Evolutionary conservation across 2,888 invertebrate genomes (phyloP).

Genomic region (Calameuta pallipes): DNA sequence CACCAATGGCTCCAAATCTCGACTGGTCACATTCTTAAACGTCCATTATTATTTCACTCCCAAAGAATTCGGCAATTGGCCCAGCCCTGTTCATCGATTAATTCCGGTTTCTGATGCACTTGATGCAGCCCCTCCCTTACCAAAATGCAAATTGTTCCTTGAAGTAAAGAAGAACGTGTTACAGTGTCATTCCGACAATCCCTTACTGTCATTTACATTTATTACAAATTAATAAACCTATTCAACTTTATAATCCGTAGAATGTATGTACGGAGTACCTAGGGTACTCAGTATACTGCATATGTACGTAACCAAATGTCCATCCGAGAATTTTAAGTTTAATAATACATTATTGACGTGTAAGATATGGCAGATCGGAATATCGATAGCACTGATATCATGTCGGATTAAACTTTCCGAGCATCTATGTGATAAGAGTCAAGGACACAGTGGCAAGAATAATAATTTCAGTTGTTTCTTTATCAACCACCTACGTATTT

Average conservation of each 20-base stretch:
- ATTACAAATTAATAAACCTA: not conserved
- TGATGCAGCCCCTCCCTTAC: not conserved
- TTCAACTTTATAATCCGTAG: not conserved
- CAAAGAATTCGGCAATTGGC: not conserved
- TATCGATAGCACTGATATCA: not conserved
- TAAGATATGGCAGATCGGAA: not conserved
- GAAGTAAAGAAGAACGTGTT: not conserved
- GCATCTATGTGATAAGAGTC: not conserved
- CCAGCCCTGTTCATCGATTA: not conserved
- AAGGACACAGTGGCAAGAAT: not conserved
- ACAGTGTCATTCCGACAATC: not conserved
- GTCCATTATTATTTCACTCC: conserved; percentile 7
- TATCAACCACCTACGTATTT: conserved; percentile 15
- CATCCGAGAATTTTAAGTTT: not conserved
- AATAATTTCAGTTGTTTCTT: not conserved
- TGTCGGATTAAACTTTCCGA: not conserved
- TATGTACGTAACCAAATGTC: not conserved
- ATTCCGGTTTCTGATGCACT: not conserved
- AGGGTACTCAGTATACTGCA: not conserved
- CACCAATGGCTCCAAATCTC: not conserved
- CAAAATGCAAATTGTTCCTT: not conserved
- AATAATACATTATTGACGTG: not conserved
- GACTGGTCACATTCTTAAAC: not conserved
- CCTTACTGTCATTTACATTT: not conserved
- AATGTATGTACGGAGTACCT: not conserved